A percentile compares a stretch with the other conserved stretches of the same genome.
These are phyloP conservation scores for Hydraecia micacea DNA, from an alignment of 2,888 invertebrate genomes.

Conservation along the genomic window DNA sequence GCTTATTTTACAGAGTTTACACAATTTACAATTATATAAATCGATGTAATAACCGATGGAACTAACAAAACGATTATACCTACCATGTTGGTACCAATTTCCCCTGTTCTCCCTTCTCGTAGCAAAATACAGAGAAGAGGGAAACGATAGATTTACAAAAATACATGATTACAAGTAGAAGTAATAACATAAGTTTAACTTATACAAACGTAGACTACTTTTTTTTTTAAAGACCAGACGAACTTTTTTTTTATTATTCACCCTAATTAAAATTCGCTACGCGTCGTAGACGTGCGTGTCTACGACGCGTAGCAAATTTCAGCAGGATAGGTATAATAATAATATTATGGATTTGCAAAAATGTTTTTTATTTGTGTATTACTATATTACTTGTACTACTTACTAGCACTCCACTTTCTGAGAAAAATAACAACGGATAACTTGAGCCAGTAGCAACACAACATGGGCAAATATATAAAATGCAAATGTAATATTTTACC, in stretches of 20 bases:
- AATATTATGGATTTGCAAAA: not conserved
- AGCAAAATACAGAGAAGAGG: not conserved
- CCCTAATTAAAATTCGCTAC: not conserved
- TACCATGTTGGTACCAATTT: not conserved
- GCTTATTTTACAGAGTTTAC: not conserved
- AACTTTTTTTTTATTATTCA: not conserved
- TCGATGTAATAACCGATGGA: not conserved
- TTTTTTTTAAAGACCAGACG: not conserved
- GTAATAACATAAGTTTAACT: not conserved
- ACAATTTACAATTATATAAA: not conserved
- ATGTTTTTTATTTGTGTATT: not conserved
- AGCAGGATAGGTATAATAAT: no score
- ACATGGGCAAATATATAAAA: slow-evolving; percentile 50
- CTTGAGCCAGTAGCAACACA: slow-evolving; percentile 59
- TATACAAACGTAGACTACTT: not conserved
- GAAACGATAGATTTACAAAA: not conserved
- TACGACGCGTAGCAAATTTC: slow-evolving; percentile 12
- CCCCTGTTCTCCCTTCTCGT: not conserved
- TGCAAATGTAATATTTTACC: slow-evolving; percentile 60
- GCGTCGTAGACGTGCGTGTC: not conserved
- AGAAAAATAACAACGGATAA: slow-evolving; percentile 47
- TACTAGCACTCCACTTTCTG: slow-evolving; percentile 37
- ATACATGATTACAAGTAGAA: not conserved
- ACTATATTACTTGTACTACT: slow-evolving; percentile 11
- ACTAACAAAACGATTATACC: not conserved